These are phyloP conservation scores for Platerodrilus igneus DNA, from an alignment of 2,888 invertebrate genomes.

Conservation along the genomic window DNA sequence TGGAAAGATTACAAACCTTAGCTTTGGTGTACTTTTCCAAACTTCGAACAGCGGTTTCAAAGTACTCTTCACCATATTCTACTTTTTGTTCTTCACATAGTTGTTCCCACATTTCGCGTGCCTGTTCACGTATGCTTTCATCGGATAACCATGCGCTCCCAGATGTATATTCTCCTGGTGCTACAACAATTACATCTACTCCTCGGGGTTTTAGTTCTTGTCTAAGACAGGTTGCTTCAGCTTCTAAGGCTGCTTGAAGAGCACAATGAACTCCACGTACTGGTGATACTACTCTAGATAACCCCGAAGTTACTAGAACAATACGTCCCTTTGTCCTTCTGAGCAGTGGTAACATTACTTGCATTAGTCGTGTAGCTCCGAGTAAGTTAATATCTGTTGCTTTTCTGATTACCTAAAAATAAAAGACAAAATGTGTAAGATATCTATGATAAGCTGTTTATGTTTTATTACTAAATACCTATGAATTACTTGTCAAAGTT, in stretches of 20 bases:
- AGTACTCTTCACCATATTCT: slow-evolving; percentile 78
- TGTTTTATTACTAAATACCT: too few relatives aligned
- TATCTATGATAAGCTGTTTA: too few relatives aligned
- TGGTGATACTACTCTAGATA: slow-evolving; percentile 75
- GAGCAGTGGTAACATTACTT: slow-evolving; percentile 76
- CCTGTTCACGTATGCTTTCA: slow-evolving; percentile 52
- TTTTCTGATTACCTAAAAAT: slow-evolving; percentile 41
- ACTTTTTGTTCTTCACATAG: slow-evolving; percentile 70
- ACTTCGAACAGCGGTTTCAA: slow-evolving; percentile 73
- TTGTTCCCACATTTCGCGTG: slow-evolving; percentile 78
- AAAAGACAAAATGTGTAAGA: slow-evolving; percentile 1
- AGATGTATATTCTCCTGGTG: slow-evolving; percentile 79
- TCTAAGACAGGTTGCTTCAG: slow-evolving; percentile 73
- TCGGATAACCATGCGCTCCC: slow-evolving; percentile 75
- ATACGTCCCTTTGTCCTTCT: slow-evolving; percentile 75
- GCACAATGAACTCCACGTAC: slow-evolving; percentile 80
- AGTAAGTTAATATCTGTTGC: slow-evolving; percentile 75
- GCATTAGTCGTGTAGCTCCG: slow-evolving; percentile 57
- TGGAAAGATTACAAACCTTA: too few relatives aligned
- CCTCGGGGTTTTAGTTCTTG: slow-evolving; percentile 75
- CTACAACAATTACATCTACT: slow-evolving; percentile 78
- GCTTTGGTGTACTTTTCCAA: slow-evolving; percentile 74
- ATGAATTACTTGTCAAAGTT: too few relatives aligned
- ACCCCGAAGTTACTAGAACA: slow-evolving; percentile 73
- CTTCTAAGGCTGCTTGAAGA: slow-evolving; percentile 72